Percentiles rank a stretch among this genome's conserved stretches.
Evolutionary conservation across 2,113 vertebrate genomes (phyloP).

Genomic region (Thinocorus orbignyianus): DNA sequence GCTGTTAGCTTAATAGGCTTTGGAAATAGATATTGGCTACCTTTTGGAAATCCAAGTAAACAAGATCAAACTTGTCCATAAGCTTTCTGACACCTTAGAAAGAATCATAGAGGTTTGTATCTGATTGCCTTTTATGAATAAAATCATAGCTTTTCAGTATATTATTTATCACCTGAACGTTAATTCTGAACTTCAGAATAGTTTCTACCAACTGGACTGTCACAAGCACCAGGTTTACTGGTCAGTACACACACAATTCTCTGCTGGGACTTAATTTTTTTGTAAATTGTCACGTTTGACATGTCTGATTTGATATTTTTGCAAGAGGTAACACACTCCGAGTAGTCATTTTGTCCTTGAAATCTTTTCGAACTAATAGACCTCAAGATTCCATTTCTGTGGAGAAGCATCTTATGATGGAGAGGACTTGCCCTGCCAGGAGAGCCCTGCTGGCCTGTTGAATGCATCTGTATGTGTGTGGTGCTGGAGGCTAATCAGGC

Average conservation of each 20-base stretch:
- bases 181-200: neutral
- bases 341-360: neutral
- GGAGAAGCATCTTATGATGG: neutral
- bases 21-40: neutral
- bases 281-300: neutral
- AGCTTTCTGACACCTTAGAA: neutral
- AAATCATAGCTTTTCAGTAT: neutral
- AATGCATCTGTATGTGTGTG: neutral
- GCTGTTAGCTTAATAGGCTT: neutral
- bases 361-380: neutral
- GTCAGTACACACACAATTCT: neutral
- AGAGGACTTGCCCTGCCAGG: neutral
- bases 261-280: neutral
- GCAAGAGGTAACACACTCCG: neutral
- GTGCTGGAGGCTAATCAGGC: neutral
- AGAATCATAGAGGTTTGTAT: neutral
- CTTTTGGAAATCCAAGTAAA: neutral
- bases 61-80: neutral
- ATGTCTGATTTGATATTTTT: neutral
- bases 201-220: neutral
- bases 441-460: neutral
- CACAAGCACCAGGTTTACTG: neutral
- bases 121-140: neutral
- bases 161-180: neutral
- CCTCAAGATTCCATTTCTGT: neutral